Base-by-base conservation (phyloP, 2,888 invertebrate species). In the Limenitis camilla region DNA sequence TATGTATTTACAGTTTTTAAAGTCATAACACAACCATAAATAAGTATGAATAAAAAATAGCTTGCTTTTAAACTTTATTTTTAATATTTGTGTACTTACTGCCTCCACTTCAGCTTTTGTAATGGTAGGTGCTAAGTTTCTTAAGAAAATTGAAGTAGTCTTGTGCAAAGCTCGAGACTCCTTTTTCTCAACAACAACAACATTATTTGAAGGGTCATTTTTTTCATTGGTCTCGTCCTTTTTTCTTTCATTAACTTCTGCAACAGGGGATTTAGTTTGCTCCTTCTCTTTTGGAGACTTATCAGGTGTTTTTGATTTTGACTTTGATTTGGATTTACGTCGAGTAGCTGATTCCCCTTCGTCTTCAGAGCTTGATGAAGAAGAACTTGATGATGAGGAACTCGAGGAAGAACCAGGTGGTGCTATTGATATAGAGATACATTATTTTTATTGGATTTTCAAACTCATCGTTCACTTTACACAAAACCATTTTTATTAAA, bases 71-170 rank as follows among this genome's bases (percentile, higher is more conserved):
- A n/a, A n/a, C n/a, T n/a, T n/a, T n/a, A n/a, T n/a, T n/a, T n/a
- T 8, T 28, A 3, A n/a, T 31, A 4, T 36, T 5, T 8, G 5
- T 53, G 31, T 38, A 89, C 91, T 89, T 74, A 98, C 94, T 32
- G 95, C 93, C 89, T 99, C 99, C 5, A 99, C 95, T 88, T 99
- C 99, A 44, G 96, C 94, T 69, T 96, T 96, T 0, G 98, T 98
- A 53, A 99, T 97, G 1, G 96, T 94, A 0, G 99, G 98, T 0
- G 98, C 96, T 52, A 99, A 89, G 80, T 98, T 99, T 42, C 99
- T 91, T 53, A 99, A 88, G 75, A 99, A 99, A 64, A 99, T 98
- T 1, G 98, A 98, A 29, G 96, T 95, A 0, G 99, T 99, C 71
- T 96, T 96, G 78, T 99, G 99, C 39, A 98, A 87, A 3, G 96